Evolutionary conservation across 1,140 invertebrate species (phyloP).

Genomic region (Eupristina koningsbergeri): DNA sequence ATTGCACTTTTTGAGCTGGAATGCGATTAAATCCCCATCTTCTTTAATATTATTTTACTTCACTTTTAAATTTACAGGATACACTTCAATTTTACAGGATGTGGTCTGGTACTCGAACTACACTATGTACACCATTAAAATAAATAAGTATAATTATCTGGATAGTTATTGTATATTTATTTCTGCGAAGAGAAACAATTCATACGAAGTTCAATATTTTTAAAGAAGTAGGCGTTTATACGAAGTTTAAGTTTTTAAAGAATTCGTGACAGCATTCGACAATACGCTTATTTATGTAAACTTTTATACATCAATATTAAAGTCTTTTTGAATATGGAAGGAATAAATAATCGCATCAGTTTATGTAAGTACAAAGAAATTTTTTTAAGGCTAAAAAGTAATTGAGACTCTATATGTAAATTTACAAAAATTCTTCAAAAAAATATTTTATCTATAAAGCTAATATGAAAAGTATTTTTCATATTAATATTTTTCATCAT

Average conservation of each 20-base stretch:
- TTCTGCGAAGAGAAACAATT: background rate
- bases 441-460: too few species aligned
- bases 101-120: too few species aligned
- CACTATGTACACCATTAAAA: background rate
- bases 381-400: too few species aligned
- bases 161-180: background rate
- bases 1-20: background rate
- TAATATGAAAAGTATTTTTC: too few species aligned
- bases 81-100: background rate
- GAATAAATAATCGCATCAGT: background rate
- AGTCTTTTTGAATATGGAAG: background rate
- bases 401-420: too few species aligned
- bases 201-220: background rate
- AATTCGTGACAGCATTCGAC: background rate
- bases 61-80: background rate
- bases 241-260: background rate
- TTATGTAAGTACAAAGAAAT: background rate
- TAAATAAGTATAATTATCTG: background rate
- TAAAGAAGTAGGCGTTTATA: background rate
- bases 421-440: too few species aligned
- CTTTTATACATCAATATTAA: background rate
- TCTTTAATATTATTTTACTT: too few species aligned
- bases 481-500: too few species aligned
- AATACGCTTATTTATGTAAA: background rate
- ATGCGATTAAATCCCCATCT: too few species aligned